phyloP scores from a whole-genome alignment of 2,888 invertebrate species.

The Girardia tigrina region DNA sequence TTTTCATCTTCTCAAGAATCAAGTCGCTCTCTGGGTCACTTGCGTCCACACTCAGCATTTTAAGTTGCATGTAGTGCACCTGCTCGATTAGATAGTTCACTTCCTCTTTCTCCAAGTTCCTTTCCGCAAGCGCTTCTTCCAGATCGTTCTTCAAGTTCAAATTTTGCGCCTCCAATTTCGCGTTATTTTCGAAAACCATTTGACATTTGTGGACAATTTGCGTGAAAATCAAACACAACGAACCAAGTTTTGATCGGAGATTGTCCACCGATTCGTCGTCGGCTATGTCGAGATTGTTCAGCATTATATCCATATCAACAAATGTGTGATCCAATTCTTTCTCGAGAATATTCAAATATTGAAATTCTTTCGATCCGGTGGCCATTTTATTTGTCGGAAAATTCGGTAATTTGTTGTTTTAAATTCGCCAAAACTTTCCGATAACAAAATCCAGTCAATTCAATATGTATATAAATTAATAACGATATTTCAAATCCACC shows the following conservation, averaged over 20 bases:
- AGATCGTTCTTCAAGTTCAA: conserved; percentile 63
- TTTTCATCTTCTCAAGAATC: not conserved
- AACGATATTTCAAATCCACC: too few species aligned
- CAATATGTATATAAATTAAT: too few species aligned
- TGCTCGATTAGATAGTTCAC: conserved; percentile 57
- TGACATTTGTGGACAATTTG: conserved; percentile 71
- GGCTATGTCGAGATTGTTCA: conserved; percentile 46
- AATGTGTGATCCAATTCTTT: conserved; percentile 75
- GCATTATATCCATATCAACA: conserved; percentile 66
- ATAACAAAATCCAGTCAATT: too few species aligned
- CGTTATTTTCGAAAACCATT: conserved; percentile 69
- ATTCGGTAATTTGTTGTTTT: too few species aligned
- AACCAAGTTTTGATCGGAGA: not conserved
- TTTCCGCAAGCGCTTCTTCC: conserved; percentile 59
- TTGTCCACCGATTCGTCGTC: conserved; percentile 43
- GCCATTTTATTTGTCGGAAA: too few species aligned
- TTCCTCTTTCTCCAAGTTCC: conserved; percentile 57
- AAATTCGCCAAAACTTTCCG: too few species aligned
- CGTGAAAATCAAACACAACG: conserved; percentile 62
- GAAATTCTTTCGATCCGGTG: conserved; percentile 56
- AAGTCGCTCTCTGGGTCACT: not conserved
- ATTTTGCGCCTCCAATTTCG: conserved; percentile 69
- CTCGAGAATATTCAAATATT: conserved; percentile 72
- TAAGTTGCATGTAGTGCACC: conserved; percentile 56
- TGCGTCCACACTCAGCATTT: conserved; percentile 44